A percentile compares a stretch with the other conserved stretches of the same genome.
Conservation (phyloP, 2,113 vertebrate species). For the Hemichromis elongatus region DNA sequence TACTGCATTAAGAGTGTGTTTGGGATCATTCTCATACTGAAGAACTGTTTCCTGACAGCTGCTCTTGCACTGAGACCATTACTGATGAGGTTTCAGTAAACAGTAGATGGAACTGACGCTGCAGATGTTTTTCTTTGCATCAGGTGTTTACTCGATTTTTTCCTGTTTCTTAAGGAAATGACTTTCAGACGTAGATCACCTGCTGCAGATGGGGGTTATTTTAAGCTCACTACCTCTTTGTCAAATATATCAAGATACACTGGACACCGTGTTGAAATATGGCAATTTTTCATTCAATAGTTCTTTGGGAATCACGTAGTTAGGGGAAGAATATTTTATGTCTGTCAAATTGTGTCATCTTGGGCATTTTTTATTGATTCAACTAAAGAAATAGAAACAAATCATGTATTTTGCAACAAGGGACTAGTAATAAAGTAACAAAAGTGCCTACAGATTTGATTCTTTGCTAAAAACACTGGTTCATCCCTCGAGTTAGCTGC, state of each 20-base stretch:
- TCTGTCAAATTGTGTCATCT: not conserved
- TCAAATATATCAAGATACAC: not conserved
- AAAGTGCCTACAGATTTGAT: not conserved
- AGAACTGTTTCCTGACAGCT: not conserved
- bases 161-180: not conserved
- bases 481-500: not conserved
- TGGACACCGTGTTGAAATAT: not conserved
- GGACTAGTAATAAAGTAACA: not conserved
- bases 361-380: not conserved
- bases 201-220: fast-evolving
- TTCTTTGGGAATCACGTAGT: not conserved
- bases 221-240: not conserved
- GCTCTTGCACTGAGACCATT: not conserved
- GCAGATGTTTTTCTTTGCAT: not conserved
- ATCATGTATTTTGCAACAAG: not conserved
- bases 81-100: not conserved
- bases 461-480: not conserved
- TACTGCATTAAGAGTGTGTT: not conserved
- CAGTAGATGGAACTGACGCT: not conserved
- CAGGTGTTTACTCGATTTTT: not conserved
- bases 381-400: not conserved
- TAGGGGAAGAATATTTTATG: not conserved
- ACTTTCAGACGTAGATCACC: not conserved
- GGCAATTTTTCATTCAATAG: not conserved
- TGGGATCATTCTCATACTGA: not conserved